These are phyloP conservation scores for Bettongia penicillata DNA, from an alignment of 2,113 vertebrate genomes.

Conservation along the genomic window DNA sequence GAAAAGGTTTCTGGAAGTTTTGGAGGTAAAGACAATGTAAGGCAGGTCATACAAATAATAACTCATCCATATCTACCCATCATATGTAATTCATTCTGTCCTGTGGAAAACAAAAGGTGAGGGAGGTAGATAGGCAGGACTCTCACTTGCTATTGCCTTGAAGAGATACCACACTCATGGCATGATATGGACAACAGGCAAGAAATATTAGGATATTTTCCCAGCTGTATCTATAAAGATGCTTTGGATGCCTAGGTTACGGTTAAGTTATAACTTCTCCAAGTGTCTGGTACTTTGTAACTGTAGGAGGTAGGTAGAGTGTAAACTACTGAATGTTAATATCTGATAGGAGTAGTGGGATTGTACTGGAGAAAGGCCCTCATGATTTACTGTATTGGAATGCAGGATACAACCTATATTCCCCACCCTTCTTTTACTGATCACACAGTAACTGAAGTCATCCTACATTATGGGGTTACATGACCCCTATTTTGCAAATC, in stretches of 20 bases:
- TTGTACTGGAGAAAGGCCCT: not conserved
- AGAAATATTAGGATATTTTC: not conserved
- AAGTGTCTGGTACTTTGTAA: not conserved
- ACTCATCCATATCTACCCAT: too few relatives aligned
- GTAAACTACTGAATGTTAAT: not conserved
- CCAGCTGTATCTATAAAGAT: not conserved
- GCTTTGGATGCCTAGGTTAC: not conserved
- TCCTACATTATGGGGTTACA: not conserved
- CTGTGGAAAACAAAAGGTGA: too few relatives aligned
- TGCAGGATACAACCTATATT: not conserved
- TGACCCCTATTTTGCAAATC: fast-evolving
- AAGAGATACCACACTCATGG: not conserved
- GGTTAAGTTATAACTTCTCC: not conserved
- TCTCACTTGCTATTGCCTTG: not conserved
- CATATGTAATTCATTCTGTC: too few relatives aligned
- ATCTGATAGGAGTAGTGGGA: not conserved
- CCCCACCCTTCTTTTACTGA: not conserved
- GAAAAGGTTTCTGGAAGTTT: too few relatives aligned
- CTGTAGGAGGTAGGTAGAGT: not conserved
- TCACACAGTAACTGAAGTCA: not conserved
- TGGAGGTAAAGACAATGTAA: too few relatives aligned
- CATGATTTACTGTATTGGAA: not conserved
- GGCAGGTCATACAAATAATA: too few relatives aligned
- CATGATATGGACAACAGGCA: not conserved
- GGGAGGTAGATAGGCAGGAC: not conserved